phyloP scores from a whole-genome alignment of 64 coral and sea anemone genomes.

The Actinia equina region DNA sequence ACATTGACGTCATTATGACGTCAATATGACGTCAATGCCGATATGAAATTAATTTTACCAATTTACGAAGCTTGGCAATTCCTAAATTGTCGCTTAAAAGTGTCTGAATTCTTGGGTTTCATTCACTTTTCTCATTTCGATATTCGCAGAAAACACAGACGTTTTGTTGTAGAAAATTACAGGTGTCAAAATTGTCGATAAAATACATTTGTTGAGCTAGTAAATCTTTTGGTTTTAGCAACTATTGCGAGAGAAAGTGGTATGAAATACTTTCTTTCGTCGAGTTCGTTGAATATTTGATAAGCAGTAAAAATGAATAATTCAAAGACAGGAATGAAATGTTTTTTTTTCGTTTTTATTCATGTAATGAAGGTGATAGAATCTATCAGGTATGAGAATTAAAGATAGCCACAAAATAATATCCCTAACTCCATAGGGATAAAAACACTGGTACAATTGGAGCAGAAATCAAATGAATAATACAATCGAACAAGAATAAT shows the following conservation, averaged over 20 bases:
- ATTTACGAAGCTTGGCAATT: background rate
- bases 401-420: background rate
- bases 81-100: background rate
- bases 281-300: slow-evolving; percentile 2
- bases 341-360: background rate
- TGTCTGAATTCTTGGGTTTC: background rate
- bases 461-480: too few species aligned
- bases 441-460: background rate
- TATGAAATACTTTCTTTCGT: background rate
- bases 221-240: background rate
- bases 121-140: background rate
- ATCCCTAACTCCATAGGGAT: background rate
- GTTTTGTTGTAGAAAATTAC: background rate
- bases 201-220: background rate
- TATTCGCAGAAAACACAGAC: background rate
- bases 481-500: too few species aligned
- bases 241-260: background rate
- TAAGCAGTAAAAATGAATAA: slow-evolving; percentile 8
- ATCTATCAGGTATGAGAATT: background rate
- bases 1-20: slow-evolving; percentile 20
- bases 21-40: slow-evolving; percentile 14
- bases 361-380: background rate
- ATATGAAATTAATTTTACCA: slow-evolving; percentile 16
- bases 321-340: background rate
- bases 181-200: background rate